A percentile compares a stretch with the other conserved stretches of the same genome.
Evolutionary conservation across 2,888 invertebrate genomes (phyloP).

Genomic region (Idaea biselata): DNA sequence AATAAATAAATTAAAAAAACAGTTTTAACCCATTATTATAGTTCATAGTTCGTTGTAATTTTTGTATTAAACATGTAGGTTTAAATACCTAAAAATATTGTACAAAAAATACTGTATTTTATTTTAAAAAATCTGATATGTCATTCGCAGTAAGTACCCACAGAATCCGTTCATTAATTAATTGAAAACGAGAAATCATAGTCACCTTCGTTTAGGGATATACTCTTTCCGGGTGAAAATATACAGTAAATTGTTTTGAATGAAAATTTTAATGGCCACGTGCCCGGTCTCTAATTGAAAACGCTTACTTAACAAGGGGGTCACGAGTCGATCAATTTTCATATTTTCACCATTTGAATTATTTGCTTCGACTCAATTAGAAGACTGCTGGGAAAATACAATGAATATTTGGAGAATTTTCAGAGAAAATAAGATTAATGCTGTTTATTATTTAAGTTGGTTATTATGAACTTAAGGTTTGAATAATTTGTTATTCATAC

Average conservation of each 20-base stretch:
- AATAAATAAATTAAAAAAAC: no score
- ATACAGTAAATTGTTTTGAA: slow-evolving; percentile 73
- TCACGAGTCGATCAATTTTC: slow-evolving; percentile 57
- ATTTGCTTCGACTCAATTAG: slow-evolving; percentile 32
- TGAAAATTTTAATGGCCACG: slow-evolving; percentile 73
- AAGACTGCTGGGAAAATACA: slow-evolving; percentile 14
- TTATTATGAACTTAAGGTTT: not conserved
- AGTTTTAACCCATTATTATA: no score
- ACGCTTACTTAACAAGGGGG: slow-evolving; percentile 50
- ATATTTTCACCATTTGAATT: slow-evolving; percentile 39
- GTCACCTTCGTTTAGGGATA: slow-evolving; percentile 37
- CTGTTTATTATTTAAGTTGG: not conserved
- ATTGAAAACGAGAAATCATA: slow-evolving; percentile 22
- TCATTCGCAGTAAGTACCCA: not conserved
- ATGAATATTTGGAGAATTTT: not conserved
- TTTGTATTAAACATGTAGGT: no score
- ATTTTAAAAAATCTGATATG: no score
- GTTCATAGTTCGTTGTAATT: no score
- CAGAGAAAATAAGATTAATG: not conserved
- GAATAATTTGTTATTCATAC: slow-evolving; percentile 6
- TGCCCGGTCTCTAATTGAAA: slow-evolving; percentile 62
- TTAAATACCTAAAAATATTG: no score
- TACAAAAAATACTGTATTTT: no score
- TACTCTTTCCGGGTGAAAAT: slow-evolving; percentile 49
- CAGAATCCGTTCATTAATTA: not conserved